Evolutionary conservation across 2,888 invertebrate genomes (phyloP).

Genomic region (Orthosia cruda): DNA sequence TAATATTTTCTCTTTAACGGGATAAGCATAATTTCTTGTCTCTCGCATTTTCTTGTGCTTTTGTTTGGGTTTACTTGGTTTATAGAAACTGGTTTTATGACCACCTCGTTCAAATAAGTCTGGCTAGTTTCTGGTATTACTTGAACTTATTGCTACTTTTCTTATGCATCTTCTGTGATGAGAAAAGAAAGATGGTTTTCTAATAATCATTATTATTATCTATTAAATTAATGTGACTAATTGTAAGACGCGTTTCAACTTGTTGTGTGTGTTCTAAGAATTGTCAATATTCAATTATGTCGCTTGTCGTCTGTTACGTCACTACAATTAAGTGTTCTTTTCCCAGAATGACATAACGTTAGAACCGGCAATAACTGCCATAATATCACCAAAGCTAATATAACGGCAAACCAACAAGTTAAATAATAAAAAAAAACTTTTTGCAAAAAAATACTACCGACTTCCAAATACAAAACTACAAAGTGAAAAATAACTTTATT

Average conservation of each 20-base stretch:
- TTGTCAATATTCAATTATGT: no score
- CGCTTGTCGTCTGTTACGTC: background rate
- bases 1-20: conserved; percentile 47
- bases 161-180: background rate
- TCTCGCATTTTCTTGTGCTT: conserved; percentile 30
- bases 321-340: background rate
- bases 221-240: no score
- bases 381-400: conserved; percentile 5
- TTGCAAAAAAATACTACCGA: no score
- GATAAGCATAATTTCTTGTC: conserved; percentile 39
- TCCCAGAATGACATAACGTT: background rate
- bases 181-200: background rate
- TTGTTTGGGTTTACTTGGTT: conserved; percentile 21
- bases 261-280: no score
- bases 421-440: no score
- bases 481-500: no score
- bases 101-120: conserved; percentile 3
- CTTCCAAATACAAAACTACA: no score
- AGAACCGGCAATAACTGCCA: conserved; percentile 3
- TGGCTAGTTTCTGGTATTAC: conserved; percentile 2
- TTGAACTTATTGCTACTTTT: background rate
- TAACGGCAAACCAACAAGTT: conserved; percentile 32
- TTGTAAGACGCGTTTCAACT: no score
- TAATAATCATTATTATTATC: no score
- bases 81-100: conserved; percentile 36